Conservation (phyloP, 1,140 invertebrate species). For the Idris sp. region DNA sequence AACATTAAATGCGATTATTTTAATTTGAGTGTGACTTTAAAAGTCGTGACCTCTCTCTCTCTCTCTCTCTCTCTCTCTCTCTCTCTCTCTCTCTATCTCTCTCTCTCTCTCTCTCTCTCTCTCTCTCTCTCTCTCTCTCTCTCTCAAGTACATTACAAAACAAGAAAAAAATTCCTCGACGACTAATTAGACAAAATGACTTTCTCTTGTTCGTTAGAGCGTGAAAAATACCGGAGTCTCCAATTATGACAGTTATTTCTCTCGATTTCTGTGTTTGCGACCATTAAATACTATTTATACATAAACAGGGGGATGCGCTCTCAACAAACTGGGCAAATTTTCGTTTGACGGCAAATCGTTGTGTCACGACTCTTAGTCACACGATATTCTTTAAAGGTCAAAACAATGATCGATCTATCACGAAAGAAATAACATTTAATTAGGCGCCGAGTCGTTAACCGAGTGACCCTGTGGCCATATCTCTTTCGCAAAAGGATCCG, state of each 20-base stretch:
- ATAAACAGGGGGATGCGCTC: too few relatives aligned
- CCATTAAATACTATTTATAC: too few relatives aligned
- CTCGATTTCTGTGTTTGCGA: too few relatives aligned
- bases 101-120: too few relatives aligned
- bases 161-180: slow-evolving; percentile 10
- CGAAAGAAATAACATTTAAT: slow-evolving; percentile 65
- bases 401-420: slow-evolving; percentile 66
- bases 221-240: slow-evolving; percentile 4
- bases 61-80: too few relatives aligned
- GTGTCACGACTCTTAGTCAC: slow-evolving; percentile 26
- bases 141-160: slow-evolving; percentile 19
- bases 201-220: slow-evolving; percentile 26
- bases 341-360: background rate
- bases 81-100: too few relatives aligned
- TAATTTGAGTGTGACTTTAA: slow-evolving; percentile 25
- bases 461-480: slow-evolving; percentile 59
- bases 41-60: slow-evolving; percentile 27
- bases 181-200: slow-evolving; percentile 35
- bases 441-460: slow-evolving; percentile 63
- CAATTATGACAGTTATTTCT: background rate
- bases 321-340: too few relatives aligned
- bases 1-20: slow-evolving; percentile 22
- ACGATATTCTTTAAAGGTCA: slow-evolving; percentile 54
- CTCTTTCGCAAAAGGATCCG: slow-evolving; percentile 59
- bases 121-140: too few relatives aligned